Base-by-base conservation (phyloP, 2,888 invertebrate genomes). In the Zaprionus bogoriensis region DNA sequence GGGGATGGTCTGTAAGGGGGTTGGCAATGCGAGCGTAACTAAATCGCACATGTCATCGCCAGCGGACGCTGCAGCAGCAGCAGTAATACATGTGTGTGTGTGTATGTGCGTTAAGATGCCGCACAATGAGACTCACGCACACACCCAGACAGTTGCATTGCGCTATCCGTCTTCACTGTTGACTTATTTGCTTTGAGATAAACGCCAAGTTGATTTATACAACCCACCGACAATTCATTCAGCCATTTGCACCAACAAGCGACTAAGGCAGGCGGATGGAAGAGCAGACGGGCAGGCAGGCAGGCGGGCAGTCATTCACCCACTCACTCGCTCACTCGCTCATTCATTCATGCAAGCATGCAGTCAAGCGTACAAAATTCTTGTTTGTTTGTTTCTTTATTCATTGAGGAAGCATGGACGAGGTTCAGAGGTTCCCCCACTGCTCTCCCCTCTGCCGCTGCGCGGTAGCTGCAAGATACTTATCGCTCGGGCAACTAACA, bases 321-420 rank as follows among this genome's bases (percentile, higher is more conserved):
- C 67, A 57, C 10, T 54, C 59, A 53, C 7, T 41, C 74, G 57
- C 4, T 42, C 68, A 46, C 1, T 63, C 72, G 51, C 32, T 74
- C 76, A 61, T 54, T 71, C 75, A 55, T 58, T 78, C 83, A 66
- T 76, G 64, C 81, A 67, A 67, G 67, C 80, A 81, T 67, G 63
- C 80, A 81, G 84, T 86, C 74, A 74, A 69, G 80, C 80, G 80
- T 76, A 80, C 65, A 74, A 74, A 86, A 83, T 80, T 69, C 60
- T 82, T 80, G 84, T 83, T 80, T 86, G 83, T 83, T 85, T 80
- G 67, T 83, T 81, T 83, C 87, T 86, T 81, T 86, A 80, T 86
- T 74, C 84, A 83, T 81, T 82, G 86, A 54, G 68, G 70, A 66
- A 78, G 67, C 69, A 63, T 30, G 53, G 23, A 23, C 19, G 38